Conservation (phyloP, 2,113 vertebrate species). For the Riparia riparia region DNA sequence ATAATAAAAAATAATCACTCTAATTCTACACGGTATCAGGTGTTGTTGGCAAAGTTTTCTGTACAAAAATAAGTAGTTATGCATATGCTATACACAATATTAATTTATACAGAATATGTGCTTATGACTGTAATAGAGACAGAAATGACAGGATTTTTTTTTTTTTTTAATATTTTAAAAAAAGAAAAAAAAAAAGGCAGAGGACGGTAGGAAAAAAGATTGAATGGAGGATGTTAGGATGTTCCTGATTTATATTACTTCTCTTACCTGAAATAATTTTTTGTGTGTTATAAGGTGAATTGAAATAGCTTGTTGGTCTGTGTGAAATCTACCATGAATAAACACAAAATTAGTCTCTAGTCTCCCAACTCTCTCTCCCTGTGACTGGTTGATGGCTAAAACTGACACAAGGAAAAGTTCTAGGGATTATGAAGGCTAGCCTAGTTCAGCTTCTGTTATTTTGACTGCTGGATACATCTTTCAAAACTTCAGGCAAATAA, state of each 20-base stretch:
- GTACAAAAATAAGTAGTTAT: background rate
- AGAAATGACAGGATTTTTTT: background rate
- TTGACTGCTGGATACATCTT: background rate
- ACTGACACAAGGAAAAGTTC: background rate
- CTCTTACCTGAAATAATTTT: background rate
- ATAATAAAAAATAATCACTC: background rate
- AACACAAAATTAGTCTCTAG: fast-evolving
- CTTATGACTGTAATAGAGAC: background rate
- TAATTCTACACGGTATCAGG: background rate
- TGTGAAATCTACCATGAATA: background rate
- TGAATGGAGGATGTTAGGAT: background rate
- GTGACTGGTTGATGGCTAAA: background rate
- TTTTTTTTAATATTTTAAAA: no score
- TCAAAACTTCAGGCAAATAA: background rate
- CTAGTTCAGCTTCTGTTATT: background rate
- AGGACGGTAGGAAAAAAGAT: background rate
- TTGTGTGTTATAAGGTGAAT: background rate
- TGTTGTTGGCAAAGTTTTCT: background rate
- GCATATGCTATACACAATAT: background rate
- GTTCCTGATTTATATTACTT: background rate
- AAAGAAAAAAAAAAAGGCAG: background rate
- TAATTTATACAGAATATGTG: background rate
- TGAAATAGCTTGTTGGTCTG: background rate
- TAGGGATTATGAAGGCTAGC: background rate
- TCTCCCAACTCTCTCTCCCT: background rate